These are phyloP conservation scores for Sanderia malayensis DNA, from an alignment of 30 jellyfish, hydroid and myxozoan genomes.

Conservation along the genomic window DNA sequence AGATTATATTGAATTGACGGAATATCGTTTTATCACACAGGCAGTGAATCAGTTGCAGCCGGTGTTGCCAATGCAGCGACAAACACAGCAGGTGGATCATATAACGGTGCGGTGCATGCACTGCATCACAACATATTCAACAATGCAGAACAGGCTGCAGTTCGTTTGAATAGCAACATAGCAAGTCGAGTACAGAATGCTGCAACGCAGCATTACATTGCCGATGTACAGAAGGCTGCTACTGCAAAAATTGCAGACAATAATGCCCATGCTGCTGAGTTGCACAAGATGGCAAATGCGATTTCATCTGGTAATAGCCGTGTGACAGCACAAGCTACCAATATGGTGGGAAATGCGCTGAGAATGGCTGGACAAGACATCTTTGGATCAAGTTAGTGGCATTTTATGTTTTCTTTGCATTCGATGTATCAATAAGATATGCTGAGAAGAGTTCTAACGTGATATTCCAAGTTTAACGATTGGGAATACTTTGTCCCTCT, in stretches of 20 bases:
- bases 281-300: constrained; percentile 39
- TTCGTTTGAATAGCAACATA: neutral
- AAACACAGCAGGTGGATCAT: no score
- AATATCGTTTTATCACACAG: no score
- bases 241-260: constrained; percentile 34
- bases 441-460: no score
- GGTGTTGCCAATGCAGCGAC: no score
- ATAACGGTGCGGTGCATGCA: constrained; percentile 21
- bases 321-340: constrained; percentile 35
- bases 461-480: no score
- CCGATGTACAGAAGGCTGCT: constrained; percentile 46
- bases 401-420: no score
- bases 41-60: no score
- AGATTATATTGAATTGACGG: no score
- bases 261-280: constrained; percentile 44
- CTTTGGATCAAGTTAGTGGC: no score
- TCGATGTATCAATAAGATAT: no score
- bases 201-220: constrained; percentile 21
- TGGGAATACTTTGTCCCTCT: no score
- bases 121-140: constrained; percentile 26
- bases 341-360: constrained; percentile 17
- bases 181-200: neutral
- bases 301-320: constrained; percentile 12
- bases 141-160: constrained; percentile 43
- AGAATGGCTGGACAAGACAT: constrained; percentile 19